Conservation (phyloP, 2,888 invertebrate species). For the Xylota segnis region DNA sequence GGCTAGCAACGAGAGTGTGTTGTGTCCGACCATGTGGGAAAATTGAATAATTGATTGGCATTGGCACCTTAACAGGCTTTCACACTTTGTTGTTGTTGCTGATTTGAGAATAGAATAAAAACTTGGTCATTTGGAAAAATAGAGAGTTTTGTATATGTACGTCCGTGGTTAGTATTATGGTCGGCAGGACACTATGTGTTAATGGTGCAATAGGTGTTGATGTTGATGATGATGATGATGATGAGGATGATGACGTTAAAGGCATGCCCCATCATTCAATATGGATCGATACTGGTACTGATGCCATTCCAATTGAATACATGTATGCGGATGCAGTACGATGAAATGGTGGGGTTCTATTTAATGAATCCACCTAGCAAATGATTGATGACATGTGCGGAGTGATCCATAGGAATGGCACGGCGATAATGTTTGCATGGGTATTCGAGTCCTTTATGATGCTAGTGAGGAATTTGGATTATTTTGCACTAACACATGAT, state of each 20-base stretch:
- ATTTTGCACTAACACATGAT: neutral
- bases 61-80: slow-evolving; percentile 74
- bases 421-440: neutral
- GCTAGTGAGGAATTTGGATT: too few relatives aligned
- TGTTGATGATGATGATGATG: slow-evolving; percentile 48
- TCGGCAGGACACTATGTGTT: slow-evolving; percentile 20
- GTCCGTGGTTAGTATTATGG: slow-evolving; percentile 32
- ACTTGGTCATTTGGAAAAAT: slow-evolving; percentile 8
- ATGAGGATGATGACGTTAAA: slow-evolving; percentile 48
- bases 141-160: neutral
- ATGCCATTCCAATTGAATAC: neutral
- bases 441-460: neutral
- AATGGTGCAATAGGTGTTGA: slow-evolving; percentile 46
- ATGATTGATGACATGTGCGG: slow-evolving; percentile 29
- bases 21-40: slow-evolving; percentile 67
- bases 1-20: slow-evolving; percentile 46
- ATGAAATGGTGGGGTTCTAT: slow-evolving; percentile 36
- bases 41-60: slow-evolving; percentile 76
- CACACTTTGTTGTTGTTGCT: slow-evolving; percentile 58
- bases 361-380: slow-evolving; percentile 35
- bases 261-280: slow-evolving; percentile 12
- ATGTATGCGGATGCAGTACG: slow-evolving; percentile 9
- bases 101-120: slow-evolving; percentile 44
- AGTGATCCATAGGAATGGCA: slow-evolving; percentile 1
- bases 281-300: neutral